These are phyloP conservation scores for Sinocyclocheilus maitianheensis DNA, from an alignment of 2,113 vertebrate genomes.

Conservation along the genomic window DNA sequence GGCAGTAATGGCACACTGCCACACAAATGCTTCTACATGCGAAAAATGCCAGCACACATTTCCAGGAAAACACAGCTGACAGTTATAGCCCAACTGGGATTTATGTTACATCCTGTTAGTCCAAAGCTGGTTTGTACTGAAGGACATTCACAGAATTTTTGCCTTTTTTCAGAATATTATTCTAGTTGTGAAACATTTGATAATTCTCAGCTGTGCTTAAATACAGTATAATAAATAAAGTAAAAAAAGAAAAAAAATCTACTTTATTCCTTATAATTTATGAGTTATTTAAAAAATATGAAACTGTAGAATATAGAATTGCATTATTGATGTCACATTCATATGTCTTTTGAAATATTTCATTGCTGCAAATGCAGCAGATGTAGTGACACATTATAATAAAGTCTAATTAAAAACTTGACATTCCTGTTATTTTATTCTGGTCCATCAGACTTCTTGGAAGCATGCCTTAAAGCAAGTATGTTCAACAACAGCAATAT, in stretches of 20 bases:
- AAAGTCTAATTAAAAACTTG: background rate
- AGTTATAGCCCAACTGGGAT: too few species aligned
- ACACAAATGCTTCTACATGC: constrained; percentile 6
- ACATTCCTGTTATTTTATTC: background rate
- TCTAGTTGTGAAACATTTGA: too few species aligned
- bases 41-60: constrained; percentile 44
- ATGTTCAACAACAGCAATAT: background rate
- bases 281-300: background rate
- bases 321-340: background rate
- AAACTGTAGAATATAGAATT: background rate
- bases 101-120: too few species aligned
- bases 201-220: too few species aligned
- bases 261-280: background rate
- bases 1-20: constrained; percentile 24
- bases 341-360: background rate
- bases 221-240: too few species aligned
- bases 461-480: background rate
- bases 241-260: too few species aligned
- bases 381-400: background rate
- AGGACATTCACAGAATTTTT: too few species aligned
- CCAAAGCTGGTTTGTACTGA: too few species aligned
- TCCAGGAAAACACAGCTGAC: constrained; percentile 60
- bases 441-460: constrained; percentile 1
- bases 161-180: too few species aligned
- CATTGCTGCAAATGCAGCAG: background rate